Base-by-base conservation (phyloP, 2,888 invertebrate genomes). In the Drosophila leonis region DNA sequence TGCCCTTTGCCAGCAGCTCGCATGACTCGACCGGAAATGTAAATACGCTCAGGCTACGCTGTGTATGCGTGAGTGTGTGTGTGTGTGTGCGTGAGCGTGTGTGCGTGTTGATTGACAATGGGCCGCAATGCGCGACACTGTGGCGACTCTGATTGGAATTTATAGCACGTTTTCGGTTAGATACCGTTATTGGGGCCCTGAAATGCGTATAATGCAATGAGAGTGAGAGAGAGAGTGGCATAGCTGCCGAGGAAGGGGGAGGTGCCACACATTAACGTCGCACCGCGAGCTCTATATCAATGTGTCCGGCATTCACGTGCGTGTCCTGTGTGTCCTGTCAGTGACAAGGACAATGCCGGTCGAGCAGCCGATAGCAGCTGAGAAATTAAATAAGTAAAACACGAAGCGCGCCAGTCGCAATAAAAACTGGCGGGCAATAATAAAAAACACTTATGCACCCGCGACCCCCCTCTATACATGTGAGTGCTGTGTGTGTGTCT, bases 341-440 rank as follows among this genome's bases (percentile, higher is more conserved):
- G 82, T 85, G 80, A 82, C 74, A 82, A 65, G 75, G 79, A 78
- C 79, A 82, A 75, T 63, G 62, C 72, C 63, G 62, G 56, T 48
- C 35, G 54, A 39, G 49, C 59, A 27, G 60, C 42, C 59, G 70
- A 62, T 56, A 57, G 46, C 54, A 66, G 71, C 56, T 65, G 80
- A 86, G 83, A 80, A 87, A 85, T 89, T 87, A 84, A 82, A 82
- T 84, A 89, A 84, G 87, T 81, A 83, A 88, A 88, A 74, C 82
- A 81, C 76, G 72, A 62, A 62, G 59, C 59, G 56, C 29, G 41
- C 46, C 61, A 54, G 51, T 68, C 42, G 88, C 86, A 83, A 83
- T 83, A 83, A 83, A 83, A 83, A 70, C 81, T 52, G 72, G 67
- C 52, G 65, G 61, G 71, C 70, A 68, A 88, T 88, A 85, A 80